A percentile compares a stretch with the other conserved stretches of the same genome.
These are phyloP conservation scores for Cistogaster globosa DNA, from an alignment of 2,888 invertebrate species.

Conservation along the genomic window DNA sequence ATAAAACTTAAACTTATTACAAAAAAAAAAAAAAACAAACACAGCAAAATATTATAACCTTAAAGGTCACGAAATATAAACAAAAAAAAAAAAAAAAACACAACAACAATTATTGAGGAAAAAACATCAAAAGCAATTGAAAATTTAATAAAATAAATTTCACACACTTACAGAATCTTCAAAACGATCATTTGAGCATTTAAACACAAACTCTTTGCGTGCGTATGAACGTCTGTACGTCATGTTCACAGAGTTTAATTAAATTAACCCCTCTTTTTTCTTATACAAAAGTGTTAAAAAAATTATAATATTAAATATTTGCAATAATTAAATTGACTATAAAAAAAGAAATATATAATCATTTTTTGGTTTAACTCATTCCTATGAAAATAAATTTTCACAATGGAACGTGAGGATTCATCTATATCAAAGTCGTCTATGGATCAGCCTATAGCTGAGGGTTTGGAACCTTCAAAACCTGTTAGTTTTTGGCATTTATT, in stretches of 20 bases:
- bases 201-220: background rate
- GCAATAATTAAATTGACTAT: constrained; percentile 50
- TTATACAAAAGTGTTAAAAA: constrained; percentile 40
- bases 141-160: constrained; percentile 42
- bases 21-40: background rate
- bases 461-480: constrained; percentile 76
- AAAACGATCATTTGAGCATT: background rate
- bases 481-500: constrained; percentile 78
- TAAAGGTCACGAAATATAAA: constrained; percentile 35
- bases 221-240: background rate
- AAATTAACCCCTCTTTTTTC: constrained; percentile 61
- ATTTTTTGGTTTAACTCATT: background rate
- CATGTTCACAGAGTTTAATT: constrained; percentile 62
- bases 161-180: constrained; percentile 31
- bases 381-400: constrained; percentile 19
- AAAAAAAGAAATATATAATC: background rate
- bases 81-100: constrained; percentile 16
- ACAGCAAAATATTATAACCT: constrained; percentile 13
- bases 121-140: constrained; percentile 30
- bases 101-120: constrained; percentile 36
- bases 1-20: no score
- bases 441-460: constrained; percentile 75
- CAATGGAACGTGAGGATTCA: constrained; percentile 78
- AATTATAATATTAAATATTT: constrained; percentile 38
- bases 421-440: constrained; percentile 76